Conservation (phyloP, 2,113 vertebrate genomes). For the Pangasianodon gigas region DNA sequence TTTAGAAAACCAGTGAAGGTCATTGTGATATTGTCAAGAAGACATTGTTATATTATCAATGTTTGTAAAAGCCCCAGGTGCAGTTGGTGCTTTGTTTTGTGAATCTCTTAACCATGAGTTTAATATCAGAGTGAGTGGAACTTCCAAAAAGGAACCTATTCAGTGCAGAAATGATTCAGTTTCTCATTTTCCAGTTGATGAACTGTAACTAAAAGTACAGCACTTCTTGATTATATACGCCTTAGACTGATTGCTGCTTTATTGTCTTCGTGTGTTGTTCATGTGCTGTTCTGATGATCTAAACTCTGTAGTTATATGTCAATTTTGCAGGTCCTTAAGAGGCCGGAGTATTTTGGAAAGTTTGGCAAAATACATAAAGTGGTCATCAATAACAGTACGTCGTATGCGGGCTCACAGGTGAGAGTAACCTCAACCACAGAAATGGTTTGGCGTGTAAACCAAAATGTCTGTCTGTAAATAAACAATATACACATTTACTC, state of each 20-base stretch:
- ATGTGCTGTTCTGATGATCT: neutral
- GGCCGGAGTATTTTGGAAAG: conserved; percentile 98
- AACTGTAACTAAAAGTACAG: neutral
- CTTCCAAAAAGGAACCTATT: neutral
- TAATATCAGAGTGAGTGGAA: neutral
- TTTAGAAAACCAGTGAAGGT: neutral
- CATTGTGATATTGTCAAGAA: neutral
- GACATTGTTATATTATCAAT: neutral
- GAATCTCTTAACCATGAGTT: neutral
- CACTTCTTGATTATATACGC: neutral
- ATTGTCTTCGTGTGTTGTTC: neutral
- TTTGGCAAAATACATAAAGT: conserved; percentile 99
- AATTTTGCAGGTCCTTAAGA: conserved; percentile 89
- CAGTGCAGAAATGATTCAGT: conserved; percentile 7
- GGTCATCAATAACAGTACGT: conserved; percentile 99
- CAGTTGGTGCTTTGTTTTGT: neutral
- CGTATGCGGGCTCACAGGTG: conserved; percentile 99
- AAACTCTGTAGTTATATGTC: conserved; percentile 38
- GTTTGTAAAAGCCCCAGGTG: neutral
- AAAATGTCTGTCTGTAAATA: neutral
- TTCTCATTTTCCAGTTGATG: neutral
- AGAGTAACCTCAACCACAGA: conserved; percentile 41
- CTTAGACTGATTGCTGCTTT: neutral
- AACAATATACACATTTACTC: conserved; percentile 27
- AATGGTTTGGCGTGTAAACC: neutral